Evolutionary conservation across 2,113 vertebrate species (phyloP).

Genomic region (Irena cyanogastra): DNA sequence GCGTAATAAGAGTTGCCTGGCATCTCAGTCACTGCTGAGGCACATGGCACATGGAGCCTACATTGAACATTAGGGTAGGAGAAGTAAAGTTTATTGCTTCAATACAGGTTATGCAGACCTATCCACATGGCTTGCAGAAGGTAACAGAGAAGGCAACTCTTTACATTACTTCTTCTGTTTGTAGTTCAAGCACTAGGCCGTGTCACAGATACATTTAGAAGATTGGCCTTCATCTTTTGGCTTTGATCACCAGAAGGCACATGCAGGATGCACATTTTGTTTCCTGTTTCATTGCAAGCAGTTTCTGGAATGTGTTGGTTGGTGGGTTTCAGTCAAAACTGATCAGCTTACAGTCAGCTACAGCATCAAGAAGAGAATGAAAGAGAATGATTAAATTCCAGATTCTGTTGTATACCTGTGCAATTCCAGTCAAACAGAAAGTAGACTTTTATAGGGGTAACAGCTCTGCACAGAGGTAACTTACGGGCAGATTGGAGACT

Average conservation of each 20-base stretch:
- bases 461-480: background rate
- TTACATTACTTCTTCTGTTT: background rate
- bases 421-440: background rate
- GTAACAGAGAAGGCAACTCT: background rate
- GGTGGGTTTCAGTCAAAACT: background rate
- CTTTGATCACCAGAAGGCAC: background rate
- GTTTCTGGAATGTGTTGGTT: background rate
- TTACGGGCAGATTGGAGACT: background rate
- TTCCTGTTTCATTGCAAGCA: background rate
- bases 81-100: background rate
- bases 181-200: background rate
- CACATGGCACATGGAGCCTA: background rate
- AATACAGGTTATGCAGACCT: background rate
- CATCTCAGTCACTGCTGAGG: background rate
- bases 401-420: background rate
- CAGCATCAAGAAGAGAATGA: background rate
- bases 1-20: rapidly evolving
- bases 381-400: background rate
- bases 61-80: background rate
- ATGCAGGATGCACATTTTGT: background rate
- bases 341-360: background rate
- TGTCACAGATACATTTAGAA: background rate
- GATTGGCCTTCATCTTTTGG: background rate
- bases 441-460: rapidly evolving
- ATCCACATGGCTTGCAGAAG: background rate